A percentile compares a stretch with the other conserved stretches of the same genome.
phyloP scores from a whole-genome alignment of 2,113 vertebrate genomes.

The Clupea harengus region DNA sequence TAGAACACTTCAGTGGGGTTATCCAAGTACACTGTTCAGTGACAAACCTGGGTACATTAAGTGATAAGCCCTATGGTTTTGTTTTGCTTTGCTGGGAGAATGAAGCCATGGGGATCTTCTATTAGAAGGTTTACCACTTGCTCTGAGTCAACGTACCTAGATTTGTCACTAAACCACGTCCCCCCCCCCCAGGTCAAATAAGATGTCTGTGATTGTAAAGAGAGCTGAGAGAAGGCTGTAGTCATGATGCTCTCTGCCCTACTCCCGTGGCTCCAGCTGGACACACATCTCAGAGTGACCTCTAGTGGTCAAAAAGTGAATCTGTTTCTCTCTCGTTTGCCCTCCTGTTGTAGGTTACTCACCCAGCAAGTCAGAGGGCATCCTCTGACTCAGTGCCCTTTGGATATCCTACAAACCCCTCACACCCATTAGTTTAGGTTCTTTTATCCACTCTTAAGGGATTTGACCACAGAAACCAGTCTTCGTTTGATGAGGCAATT shows the following conservation, averaged over 20 bases:
- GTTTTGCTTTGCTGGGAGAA: no score
- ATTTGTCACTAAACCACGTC: no score
- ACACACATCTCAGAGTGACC: background rate
- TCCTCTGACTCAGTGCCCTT: background rate
- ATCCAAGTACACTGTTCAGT: no score
- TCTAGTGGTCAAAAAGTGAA: background rate
- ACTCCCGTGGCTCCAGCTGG: background rate
- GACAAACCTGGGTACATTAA: no score
- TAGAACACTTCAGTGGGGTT: no score
- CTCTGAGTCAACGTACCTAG: no score
- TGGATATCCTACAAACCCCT: background rate
- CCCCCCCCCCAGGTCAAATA: background rate
- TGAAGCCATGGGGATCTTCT: no score
- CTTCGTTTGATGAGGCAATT: background rate
- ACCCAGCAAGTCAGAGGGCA: background rate
- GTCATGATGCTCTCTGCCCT: background rate
- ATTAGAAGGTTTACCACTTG: no score
- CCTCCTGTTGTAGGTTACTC: background rate
- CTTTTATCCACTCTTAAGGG: background rate
- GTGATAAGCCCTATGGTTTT: no score
- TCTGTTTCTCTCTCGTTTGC: background rate
- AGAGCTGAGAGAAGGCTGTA: background rate
- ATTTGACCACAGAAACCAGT: background rate
- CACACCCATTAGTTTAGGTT: background rate
- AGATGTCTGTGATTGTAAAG: background rate